Base-by-base conservation (phyloP, 92 coral and sea anemone genomes). In the Galaxea fascicularis region DNA sequence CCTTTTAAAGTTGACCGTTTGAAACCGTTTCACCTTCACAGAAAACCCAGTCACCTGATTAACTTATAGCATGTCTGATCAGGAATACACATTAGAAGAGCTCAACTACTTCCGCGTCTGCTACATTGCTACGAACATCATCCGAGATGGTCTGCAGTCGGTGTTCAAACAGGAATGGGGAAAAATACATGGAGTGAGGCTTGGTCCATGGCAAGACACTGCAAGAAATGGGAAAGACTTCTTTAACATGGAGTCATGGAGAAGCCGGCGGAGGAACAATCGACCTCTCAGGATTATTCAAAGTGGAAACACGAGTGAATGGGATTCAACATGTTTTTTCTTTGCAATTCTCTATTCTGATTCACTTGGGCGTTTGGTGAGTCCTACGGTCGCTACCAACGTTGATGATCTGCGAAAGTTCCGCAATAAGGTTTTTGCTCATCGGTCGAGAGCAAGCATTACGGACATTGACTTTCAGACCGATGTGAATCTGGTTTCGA, bases 81-180 rank as follows among this genome's bases (percentile, higher is more conserved):
- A 22, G 13, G 79, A 68, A 24, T 79, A 83, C 49, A 11, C 92
- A 4, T 22, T 54, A 28, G 89, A 89, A 53, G 74, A 89, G 49
- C 74, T 89, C 65, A 89, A 89, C 62, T 84, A 84, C 74, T 84
- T 89, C 71, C 88, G 92, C 10, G 67, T 84, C 12, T 77, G 92
- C 27, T 63, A 76, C 69, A 76, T 83, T 41, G 76, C 79, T 13
- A 84, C 88, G 10, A 73, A 69, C 25, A 71, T 84, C 52, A 68
- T 89, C 9, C 83, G 87, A 45, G 93, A 88, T 44, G 82, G 81
- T 16, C 82, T 92, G 56, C 59, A 92, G 25, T 20, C 67, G 4
- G 80, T 92, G 21, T 92, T 92, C 67, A 92, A 77, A 73, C 82
- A 77, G 39, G 92, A 89, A 65, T 92, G 95, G 95, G 69, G 89